Evolutionary conservation across 2,888 invertebrate genomes (phyloP), one percentile per base, ranked within the genome.

Genomic region (Brachylomia viminalis): DNA sequence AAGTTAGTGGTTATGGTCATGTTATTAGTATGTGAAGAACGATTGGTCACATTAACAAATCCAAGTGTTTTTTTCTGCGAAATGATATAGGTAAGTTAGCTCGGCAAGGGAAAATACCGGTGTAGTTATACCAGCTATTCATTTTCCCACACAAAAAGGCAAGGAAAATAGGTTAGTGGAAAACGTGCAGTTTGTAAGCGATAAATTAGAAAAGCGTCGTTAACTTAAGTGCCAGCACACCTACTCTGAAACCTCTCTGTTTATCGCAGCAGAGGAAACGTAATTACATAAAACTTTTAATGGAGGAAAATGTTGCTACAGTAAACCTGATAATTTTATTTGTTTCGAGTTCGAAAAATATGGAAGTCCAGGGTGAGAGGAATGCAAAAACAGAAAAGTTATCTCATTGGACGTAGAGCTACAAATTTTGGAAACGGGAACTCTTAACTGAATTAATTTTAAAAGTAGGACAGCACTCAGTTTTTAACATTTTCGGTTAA

Each of bases 371-470:
- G 38, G 45, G 65, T 45, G 72, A 77, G 72, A 77, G 49, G 73
- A 77, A 79, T 76, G 68, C 77, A 65, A 79, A 82, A 88, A 74
- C 82, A 77, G 74, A 86, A 87, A 89, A 89, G 80, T 86, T 89
- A 85, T 83, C 77, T 85, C 71, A 71, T 83, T 79, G 61, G 65
- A 77, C 45, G 68, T 70, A 66, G 79, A 72, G 81, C 82, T 71
- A 83, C 80, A 78, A 82, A 86, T 81, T 79, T 77, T 71, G 66
- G 62, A 67, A 80, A 74, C 64, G 75, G 73, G 81, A 85, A 85
- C 82, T 86, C 77, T 52, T 61, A 83, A 86, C 73, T 79, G 82
- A 86, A 89, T 89, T 86, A 85, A 86, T 89, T 87, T 82, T 75
- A 67, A 85, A 91, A 87, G 83, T 86, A 70, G 86, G 81, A 78